Percentiles rank a stretch among this genome's conserved stretches.
phyloP scores from a whole-genome alignment of 2,888 invertebrate genomes.

The Margaritifera margaritifera region DNA sequence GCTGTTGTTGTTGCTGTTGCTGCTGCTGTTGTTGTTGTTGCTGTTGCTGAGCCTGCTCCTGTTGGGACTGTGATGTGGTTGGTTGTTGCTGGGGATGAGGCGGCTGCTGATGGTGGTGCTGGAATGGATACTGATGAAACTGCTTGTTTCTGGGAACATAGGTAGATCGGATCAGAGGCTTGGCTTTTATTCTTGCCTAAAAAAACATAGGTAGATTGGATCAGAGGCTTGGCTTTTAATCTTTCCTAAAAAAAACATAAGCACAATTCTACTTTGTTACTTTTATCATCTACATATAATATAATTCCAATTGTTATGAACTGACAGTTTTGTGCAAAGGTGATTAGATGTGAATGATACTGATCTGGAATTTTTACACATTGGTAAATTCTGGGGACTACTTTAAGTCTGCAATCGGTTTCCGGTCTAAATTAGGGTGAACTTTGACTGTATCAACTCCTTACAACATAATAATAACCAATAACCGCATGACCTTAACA shows the following conservation, averaged over 20 bases:
- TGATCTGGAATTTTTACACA: too few relatives aligned
- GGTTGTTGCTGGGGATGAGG: conserved; percentile 34
- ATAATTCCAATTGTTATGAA: too few relatives aligned
- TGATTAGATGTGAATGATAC: too few relatives aligned
- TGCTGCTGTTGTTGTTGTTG: conserved; percentile 28
- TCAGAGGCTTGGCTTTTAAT: conserved; percentile 86
- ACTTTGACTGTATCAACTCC: too few relatives aligned
- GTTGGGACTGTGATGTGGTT: conserved; percentile 29
- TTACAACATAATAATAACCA: too few relatives aligned
- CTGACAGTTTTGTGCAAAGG: too few relatives aligned
- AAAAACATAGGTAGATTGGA: conserved; percentile 77
- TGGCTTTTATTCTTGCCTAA: conserved; percentile 86
- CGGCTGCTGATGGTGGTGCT: conserved; percentile 36
- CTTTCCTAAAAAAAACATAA: conserved; percentile 75
- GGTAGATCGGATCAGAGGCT: conserved; percentile 80
- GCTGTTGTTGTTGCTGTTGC: conserved; percentile 70
- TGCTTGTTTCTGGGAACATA: conserved; percentile 70
- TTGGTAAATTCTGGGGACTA: too few relatives aligned
- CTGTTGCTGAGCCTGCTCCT: conserved; percentile 37
- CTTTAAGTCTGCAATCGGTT: too few relatives aligned
- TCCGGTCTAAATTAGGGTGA: too few relatives aligned
- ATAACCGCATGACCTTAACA: too few relatives aligned
- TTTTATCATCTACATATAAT: too few relatives aligned
- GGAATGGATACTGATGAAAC: conserved; percentile 61
- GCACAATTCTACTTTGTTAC: too few relatives aligned